A percentile compares a stretch with the other conserved stretches of the same genome.
These are phyloP conservation scores for Pseudochirops cupreus DNA, from an alignment of 2,797 vertebrate genomes.

Conservation along the genomic window DNA sequence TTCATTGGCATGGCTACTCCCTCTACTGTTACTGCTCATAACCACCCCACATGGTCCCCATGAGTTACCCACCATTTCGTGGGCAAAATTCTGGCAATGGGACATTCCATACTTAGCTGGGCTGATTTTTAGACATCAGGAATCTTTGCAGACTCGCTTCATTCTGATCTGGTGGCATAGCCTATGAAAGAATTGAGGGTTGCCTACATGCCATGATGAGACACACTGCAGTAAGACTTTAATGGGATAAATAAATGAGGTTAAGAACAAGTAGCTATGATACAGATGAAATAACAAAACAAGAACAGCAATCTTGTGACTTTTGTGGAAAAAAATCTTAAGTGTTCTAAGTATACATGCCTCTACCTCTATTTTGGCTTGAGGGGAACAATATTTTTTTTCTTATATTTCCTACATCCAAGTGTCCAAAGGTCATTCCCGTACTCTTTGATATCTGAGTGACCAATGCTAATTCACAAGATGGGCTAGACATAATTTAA, in stretches of 20 bases:
- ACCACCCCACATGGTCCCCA: not conserved
- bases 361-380: conserved; percentile 30
- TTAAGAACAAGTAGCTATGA: not conserved
- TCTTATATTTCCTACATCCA: conserved; percentile 13
- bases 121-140: not conserved
- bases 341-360: conserved; percentile 20
- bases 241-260: conserved; percentile 10
- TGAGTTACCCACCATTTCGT: not conserved
- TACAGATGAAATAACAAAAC: not conserved
- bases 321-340: not conserved
- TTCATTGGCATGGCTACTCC: not conserved
- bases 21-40: not conserved
- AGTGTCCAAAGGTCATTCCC: not conserved
- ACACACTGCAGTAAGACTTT: not conserved
- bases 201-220: not conserved
- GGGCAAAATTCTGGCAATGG: not conserved
- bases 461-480: conserved; percentile 15
- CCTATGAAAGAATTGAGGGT: not conserved
- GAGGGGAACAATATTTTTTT: conserved; percentile 37
- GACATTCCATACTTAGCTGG: not conserved
- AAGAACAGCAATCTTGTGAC: not conserved
- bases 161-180: not conserved
- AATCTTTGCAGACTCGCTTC: not conserved
- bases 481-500: conserved; percentile 44
- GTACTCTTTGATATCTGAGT: conserved; percentile 28